A percentile compares a stretch with the other conserved stretches of the same genome.
Evolutionary conservation across 2,888 invertebrate species (phyloP).

Genomic region (Eristalis tenax): DNA sequence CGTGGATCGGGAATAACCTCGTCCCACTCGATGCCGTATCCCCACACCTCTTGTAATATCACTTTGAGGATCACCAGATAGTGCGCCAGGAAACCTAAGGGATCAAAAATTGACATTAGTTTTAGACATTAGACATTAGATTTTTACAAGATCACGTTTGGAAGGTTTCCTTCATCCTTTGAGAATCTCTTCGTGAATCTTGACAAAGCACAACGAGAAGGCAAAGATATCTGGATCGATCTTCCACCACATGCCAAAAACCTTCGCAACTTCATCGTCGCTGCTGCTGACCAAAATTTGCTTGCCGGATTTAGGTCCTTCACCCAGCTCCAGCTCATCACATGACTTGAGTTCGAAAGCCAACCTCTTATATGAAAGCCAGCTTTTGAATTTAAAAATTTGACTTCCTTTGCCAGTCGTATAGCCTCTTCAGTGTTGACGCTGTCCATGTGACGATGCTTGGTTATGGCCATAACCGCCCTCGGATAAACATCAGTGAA

Average conservation of each 20-base stretch:
- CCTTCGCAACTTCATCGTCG: too few relatives aligned
- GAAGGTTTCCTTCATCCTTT: background rate
- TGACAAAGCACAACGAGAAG: background rate
- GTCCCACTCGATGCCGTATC: conserved; percentile 53
- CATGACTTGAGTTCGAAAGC: background rate
- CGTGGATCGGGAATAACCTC: conserved; percentile 41
- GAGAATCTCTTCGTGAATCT: background rate
- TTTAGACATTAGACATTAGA: too few relatives aligned
- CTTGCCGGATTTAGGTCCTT: background rate
- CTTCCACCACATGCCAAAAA: conserved; percentile 30
- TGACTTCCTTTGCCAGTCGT: too few relatives aligned
- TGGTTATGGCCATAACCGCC: conserved; percentile 51
- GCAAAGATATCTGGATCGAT: conserved; percentile 6
- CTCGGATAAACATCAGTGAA: conserved; percentile 44
- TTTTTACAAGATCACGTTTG: conserved; percentile 18
- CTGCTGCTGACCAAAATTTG: too few relatives aligned
- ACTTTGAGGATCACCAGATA: conserved; percentile 61
- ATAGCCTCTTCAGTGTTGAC: too few relatives aligned
- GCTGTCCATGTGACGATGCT: conserved; percentile 13
- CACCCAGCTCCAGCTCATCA: too few relatives aligned
- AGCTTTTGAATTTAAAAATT: too few relatives aligned
- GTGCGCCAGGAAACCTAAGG: conserved; percentile 13
- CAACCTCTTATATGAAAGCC: background rate
- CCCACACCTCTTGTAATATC: conserved; percentile 64
- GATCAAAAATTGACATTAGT: conserved; percentile 12